Evolutionary conservation across 2,113 vertebrate genomes (phyloP), one percentile per base, ranked within the genome.

Genomic region (Larimichthys crocea): DNA sequence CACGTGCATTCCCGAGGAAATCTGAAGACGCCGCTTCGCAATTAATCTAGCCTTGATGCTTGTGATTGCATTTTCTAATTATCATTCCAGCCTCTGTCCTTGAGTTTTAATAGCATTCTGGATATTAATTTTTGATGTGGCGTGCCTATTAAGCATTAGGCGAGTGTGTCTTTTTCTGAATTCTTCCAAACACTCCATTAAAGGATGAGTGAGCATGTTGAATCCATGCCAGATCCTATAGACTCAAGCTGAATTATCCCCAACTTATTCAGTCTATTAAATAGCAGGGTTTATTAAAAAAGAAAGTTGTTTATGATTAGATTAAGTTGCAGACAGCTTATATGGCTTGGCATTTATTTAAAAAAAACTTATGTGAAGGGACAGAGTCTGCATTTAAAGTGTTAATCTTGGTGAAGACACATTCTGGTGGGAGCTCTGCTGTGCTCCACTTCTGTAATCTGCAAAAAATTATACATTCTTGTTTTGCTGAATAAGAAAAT

Each of bases 1-100:
- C 91, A 91, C 80, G 48, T 62, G 74, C 79, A 64, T 91, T 89
- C 76, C 85, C 68, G 26, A 26, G 29, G 35, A 86, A 91, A 93
- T 91, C 92, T 83, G 79, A 79, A 91, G 92, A 88, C 63, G 60
- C 79, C 73, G 86, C 86, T 85, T 88, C 10, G 89, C 91, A 94
- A 95, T 94, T 94, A 95, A 94, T 94, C 91, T 80, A 62, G 85
- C 90, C 88, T 92, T 92, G 92, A 94, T 94, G 90, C 90, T 92
- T 92, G 91, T 95, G 94, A 96, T 95, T 95, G 93, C 92, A 94
- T 95, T 95, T 95, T 94, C 87, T 95, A 94, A 95, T 95, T 95
- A 95, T 93, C 92, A 94, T 95, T 93, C 93, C 92, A 90, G 91
- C 88, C 92, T 24, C 24, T 87, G 94, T 94, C 94, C 94, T 95